Conservation (phyloP, 2,113 vertebrate species). For the Lepisosteus osseus region DNA sequence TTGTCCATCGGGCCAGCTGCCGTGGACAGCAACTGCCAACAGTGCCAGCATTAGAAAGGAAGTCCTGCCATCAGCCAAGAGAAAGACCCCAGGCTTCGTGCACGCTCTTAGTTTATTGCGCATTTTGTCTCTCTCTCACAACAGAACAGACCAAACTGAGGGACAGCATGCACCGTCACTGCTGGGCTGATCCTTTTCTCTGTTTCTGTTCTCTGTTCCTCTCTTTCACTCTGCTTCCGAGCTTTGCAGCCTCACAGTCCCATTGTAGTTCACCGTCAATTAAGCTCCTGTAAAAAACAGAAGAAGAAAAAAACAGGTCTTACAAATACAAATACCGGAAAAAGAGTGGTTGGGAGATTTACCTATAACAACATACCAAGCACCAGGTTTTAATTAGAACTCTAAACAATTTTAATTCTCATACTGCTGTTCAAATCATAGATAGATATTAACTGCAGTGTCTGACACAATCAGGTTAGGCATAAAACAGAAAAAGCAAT, state of each 20-base stretch:
- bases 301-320: background rate
- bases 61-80: constrained; percentile 67
- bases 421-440: too few species aligned
- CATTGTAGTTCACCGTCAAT: background rate
- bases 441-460: too few species aligned
- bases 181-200: constrained; percentile 2
- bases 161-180: constrained; percentile 55
- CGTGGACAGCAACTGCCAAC: constrained; percentile 56
- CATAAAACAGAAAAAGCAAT: too few species aligned
- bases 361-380: too few species aligned
- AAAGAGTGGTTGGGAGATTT: too few species aligned
- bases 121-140: constrained; percentile 63
- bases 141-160: constrained; percentile 46
- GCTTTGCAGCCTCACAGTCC: background rate
- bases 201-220: background rate
- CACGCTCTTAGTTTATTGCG: constrained; percentile 52
- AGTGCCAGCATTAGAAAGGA: constrained; percentile 66
- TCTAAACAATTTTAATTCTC: too few species aligned
- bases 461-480: too few species aligned
- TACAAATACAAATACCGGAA: background rate
- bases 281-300: background rate
- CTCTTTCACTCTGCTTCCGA: constrained; percentile 1
- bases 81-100: constrained; percentile 39
- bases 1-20: constrained; percentile 59
- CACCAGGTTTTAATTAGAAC: too few species aligned